Evolutionary conservation across 92 coral and sea anemone species (phyloP).

Genomic region (Nematostella vectensis): DNA sequence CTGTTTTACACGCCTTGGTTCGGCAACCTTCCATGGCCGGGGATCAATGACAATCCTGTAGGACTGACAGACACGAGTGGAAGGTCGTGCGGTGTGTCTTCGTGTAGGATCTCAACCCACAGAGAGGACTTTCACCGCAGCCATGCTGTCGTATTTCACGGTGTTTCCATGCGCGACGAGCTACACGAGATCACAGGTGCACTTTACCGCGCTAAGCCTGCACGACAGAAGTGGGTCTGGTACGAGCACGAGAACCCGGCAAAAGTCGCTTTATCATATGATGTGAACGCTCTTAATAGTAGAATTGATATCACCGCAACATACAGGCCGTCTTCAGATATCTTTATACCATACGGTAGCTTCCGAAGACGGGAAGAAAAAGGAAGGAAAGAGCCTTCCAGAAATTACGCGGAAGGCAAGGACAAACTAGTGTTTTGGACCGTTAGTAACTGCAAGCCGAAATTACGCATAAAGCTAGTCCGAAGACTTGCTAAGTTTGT

Average conservation of each 20-base stretch:
- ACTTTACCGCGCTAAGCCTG: background rate
- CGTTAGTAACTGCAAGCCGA: slow-evolving; percentile 19
- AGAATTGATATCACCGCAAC: slow-evolving; percentile 16
- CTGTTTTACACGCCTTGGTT: slow-evolving; percentile 19
- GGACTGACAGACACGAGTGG: slow-evolving; percentile 4
- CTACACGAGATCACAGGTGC: background rate
- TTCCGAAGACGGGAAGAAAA: background rate
- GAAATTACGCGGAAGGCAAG: slow-evolving; percentile 10
- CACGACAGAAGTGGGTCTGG: slow-evolving; percentile 24
- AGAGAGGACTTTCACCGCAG: slow-evolving; percentile 15
- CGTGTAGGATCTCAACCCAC: slow-evolving; percentile 7
- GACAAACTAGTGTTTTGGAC: slow-evolving; percentile 24
- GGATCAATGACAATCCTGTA: background rate
- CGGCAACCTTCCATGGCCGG: slow-evolving; percentile 18
- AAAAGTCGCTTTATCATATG: background rate
- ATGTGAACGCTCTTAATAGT: background rate
- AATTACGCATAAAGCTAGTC: slow-evolving; percentile 7
- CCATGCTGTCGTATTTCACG: slow-evolving; percentile 22
- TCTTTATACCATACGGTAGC: slow-evolving; percentile 3
- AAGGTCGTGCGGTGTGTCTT: slow-evolving; percentile 4
- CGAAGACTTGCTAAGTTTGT: slow-evolving; percentile 12
- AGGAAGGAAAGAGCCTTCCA: background rate
- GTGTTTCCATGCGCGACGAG: slow-evolving; percentile 1
- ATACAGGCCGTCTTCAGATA: slow-evolving; percentile 5
- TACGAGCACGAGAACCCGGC: slow-evolving; percentile 11